These are phyloP conservation scores for Aplidium turbinatum DNA, from an alignment of 23 tunicate genomes.

Conservation along the genomic window DNA sequence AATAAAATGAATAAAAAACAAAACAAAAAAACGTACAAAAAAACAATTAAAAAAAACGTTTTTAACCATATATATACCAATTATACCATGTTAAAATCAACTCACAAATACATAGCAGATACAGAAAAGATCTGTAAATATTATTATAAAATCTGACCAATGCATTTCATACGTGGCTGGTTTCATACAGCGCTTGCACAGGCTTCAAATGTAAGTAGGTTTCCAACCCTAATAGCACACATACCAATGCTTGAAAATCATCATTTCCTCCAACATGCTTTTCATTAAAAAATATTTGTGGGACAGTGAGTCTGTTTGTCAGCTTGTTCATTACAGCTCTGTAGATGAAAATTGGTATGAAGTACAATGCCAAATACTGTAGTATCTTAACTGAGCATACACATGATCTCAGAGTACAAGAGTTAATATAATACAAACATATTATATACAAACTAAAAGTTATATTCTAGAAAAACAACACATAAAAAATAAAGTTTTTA, in stretches of 20 bases:
- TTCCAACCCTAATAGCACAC: background rate
- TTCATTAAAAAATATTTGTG: constrained; percentile 88
- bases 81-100: no score
- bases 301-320: constrained; percentile 55
- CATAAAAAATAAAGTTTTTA: no score
- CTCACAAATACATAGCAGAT: no score
- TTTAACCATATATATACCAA: no score
- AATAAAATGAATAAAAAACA: background rate
- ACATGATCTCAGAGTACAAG: background rate
- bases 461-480: constrained; percentile 12
- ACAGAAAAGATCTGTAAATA: no score
- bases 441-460: background rate
- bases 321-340: constrained; percentile 45
- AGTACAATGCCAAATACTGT: background rate
- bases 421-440: background rate
- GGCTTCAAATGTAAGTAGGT: no score
- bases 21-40: background rate
- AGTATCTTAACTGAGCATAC: background rate
- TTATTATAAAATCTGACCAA: no score
- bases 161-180: no score
- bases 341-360: background rate
- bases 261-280: constrained; percentile 85
- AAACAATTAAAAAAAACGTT: no score
- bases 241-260: constrained; percentile 65
- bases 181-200: no score